Percentiles rank a stretch among this genome's conserved stretches.
Evolutionary conservation across 2,797 vertebrate species (phyloP).

Genomic region (Cossypha polioptera): DNA sequence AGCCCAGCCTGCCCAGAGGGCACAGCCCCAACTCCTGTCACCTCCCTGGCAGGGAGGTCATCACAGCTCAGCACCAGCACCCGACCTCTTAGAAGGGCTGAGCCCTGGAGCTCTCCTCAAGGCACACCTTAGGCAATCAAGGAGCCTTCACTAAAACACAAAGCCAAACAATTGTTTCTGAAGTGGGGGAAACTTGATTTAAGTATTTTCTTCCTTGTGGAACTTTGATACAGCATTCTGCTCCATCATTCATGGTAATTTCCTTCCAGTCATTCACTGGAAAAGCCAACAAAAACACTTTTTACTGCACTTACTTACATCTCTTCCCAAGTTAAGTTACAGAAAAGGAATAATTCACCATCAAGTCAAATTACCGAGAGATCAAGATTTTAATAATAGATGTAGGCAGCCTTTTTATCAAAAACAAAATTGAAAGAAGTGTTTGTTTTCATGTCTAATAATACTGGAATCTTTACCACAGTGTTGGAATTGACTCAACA

Average conservation of each 20-base stretch:
- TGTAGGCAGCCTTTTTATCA: background rate
- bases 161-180: background rate
- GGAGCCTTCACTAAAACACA: background rate
- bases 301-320: background rate
- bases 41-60: accelerated
- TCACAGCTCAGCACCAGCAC: background rate
- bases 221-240: accelerated
- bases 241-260: background rate
- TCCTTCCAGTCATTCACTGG: background rate
- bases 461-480: background rate
- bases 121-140: background rate
- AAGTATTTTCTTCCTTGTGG: background rate
- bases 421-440: background rate
- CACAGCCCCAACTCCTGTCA: background rate
- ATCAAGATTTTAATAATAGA: background rate
- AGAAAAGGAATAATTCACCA: background rate
- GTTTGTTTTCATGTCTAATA: slow-evolving; percentile 2
- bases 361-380: background rate
- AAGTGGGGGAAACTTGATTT: background rate
- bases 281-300: background rate
- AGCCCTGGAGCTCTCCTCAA: background rate
- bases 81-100: accelerated
- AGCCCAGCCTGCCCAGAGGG: background rate
- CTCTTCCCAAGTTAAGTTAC: background rate
- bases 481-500: background rate